Base-by-base conservation (phyloP, 2,797 vertebrate genomes). In the Etheostoma nigrum region DNA sequence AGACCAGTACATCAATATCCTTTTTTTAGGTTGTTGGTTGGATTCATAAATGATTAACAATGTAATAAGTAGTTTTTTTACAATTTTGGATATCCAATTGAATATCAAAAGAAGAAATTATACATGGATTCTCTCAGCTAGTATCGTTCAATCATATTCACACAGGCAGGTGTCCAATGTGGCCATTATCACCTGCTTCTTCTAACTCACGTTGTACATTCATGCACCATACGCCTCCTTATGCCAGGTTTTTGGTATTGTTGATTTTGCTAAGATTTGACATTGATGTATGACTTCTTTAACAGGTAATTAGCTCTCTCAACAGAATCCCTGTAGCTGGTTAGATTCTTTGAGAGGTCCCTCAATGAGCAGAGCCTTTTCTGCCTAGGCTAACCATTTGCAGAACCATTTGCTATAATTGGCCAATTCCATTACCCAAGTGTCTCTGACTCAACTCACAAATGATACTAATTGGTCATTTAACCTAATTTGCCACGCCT, bases 391-490 rank as follows among this genome's bases (percentile, higher is more conserved):
- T 40, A 48, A 77, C 49, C 10, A 40, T 40, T 40, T 42, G 59
- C 45, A 25, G 25, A 52, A 74, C 23, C 42, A 12, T 58, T 64
- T 11, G 2, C 51, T 74, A 4, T 68, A 68, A 82, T 64, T 77
- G 71, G 25, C 73, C 64, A 45, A 60, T 79, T 67, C 48, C 12
- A 49, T 63, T 30, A 70, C 42, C 11, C 40, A 30, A 76, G 52
- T 47, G 68, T 76, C 72, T 64, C 60, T 53, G 72, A 72, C 60
- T 83, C 42, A 30, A 5, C 53, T 52, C 61, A 53, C 27, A 73
- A 51, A 72, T 53, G 66, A 47, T 53, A 53, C 47, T 81, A 76
- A 83, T 72, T 76, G 71, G 27, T 54, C 21, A 84, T 77, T 65
- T 0, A 16, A 18, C 30, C 53, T 74, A 21, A 76, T 81, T 61